Base-by-base conservation (phyloP, 2,797 vertebrate species). In the Botia almorhae region DNA sequence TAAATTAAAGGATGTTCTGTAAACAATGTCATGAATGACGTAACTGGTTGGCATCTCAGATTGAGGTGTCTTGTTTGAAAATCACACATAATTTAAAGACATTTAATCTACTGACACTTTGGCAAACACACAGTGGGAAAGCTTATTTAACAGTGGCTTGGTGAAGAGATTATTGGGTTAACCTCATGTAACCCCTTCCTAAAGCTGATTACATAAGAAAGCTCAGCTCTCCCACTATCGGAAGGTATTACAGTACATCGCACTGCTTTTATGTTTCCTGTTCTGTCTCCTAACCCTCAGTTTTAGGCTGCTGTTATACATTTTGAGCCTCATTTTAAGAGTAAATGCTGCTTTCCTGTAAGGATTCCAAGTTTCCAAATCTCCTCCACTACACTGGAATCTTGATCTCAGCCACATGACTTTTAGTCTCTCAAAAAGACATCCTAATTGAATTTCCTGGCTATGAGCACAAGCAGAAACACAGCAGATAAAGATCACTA, bases 141-240 rank as follows among this genome's bases (percentile, higher is more conserved):
- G 51, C 53, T 61, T 39, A 60, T 48, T 51, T 53, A 55, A 74
- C 51, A 69, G 51, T 56, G 4, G 13, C 21, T 61, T 7, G 23
- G 13, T 29, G 48, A 51, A 61, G 48, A 75, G 65, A 26, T n/a
- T 26, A 50, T 21, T 69, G 43, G 56, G 29, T 36, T 67, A 33
- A 80, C 61, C 74, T 74, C 64, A 26, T 67, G 68, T 77, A 74
- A 72, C 72, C 69, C 23, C 16, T 7, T 43, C 61, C 8, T 51
- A 74, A 74, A 69, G 55, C 64, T 16, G 69, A 14, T 77, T 81
- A 74, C 26, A 70, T 81, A 84, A 78, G 2, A 12, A 3, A 7
- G 60, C 74, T 68, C 17, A 29, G 23, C 69, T 69, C 67, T 70
- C 33, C 26, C 72, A 29, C 65, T 48, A 51, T 73, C 43, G 67